Conservation (phyloP, 2,888 invertebrate genomes). For the Drosophila nr. perissopoda region DNA sequence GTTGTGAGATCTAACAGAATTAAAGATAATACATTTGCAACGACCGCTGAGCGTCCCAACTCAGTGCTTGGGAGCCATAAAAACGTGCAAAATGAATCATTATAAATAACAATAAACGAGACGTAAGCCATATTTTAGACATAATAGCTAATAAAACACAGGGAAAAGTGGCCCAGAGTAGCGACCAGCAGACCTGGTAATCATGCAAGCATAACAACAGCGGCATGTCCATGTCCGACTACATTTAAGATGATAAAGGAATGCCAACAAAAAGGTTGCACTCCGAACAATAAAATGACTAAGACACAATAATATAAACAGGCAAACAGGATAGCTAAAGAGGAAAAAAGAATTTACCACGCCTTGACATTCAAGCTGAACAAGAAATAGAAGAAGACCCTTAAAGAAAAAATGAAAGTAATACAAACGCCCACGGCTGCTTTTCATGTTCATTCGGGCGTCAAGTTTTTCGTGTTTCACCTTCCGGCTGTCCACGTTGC, state of each 20-base stretch:
- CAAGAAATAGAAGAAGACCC: neutral
- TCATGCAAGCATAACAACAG: conserved; percentile 73
- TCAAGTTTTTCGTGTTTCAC: conserved; percentile 29
- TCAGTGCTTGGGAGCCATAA: conserved; percentile 68
- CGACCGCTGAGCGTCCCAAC: conserved; percentile 37
- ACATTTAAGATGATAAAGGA: conserved; percentile 73
- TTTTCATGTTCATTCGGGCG: conserved; percentile 55
- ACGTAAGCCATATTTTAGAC: conserved; percentile 74
- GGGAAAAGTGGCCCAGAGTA: conserved; percentile 56
- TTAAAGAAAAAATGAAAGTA: conserved; percentile 2
- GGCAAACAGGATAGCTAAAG: conserved; percentile 13
- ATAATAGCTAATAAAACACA: conserved; percentile 80
- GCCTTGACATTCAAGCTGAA: conserved; percentile 44
- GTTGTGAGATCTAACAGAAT: conserved; percentile 14
- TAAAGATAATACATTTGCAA: conserved; percentile 31
- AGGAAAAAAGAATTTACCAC: conserved; percentile 18
- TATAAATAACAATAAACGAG: conserved; percentile 77
- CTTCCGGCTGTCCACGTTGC: conserved; percentile 33
- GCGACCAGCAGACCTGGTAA: conserved; percentile 41
- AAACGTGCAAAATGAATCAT: conserved; percentile 77
- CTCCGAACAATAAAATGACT: conserved; percentile 46
- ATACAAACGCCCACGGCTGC: conserved; percentile 16
- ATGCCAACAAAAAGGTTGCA: conserved; percentile 46
- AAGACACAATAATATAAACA: conserved; percentile 29
- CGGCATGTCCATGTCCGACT: conserved; percentile 67